A percentile compares a stretch with the other conserved stretches of the same genome.
These are phyloP conservation scores for Drosophila sulfurigaster DNA, from an alignment of 1,140 invertebrate species.

Conservation along the genomic window DNA sequence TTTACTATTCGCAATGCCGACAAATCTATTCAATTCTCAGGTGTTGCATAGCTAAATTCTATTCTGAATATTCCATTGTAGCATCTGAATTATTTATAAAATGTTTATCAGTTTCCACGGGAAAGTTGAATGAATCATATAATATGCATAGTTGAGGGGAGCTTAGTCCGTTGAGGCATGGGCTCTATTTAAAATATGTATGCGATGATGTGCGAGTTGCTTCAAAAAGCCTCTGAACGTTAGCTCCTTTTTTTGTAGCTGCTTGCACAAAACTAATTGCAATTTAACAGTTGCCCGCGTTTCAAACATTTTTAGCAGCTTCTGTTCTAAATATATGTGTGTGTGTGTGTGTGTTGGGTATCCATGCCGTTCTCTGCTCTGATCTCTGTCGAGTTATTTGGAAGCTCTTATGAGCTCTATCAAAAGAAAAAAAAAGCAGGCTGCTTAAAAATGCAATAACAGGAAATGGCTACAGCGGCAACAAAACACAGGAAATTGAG, in stretches of 20 bases:
- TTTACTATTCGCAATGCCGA: too few relatives aligned
- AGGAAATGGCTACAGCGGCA: constrained; percentile 55
- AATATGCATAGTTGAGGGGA: constrained; percentile 9
- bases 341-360: background rate
- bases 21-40: background rate
- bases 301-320: constrained; percentile 24
- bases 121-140: constrained; percentile 3
- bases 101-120: background rate
- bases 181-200: constrained; percentile 5
- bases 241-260: background rate
- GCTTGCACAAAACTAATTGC: constrained; percentile 39
- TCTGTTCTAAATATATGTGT: constrained; percentile 3
- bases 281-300: constrained; percentile 44
- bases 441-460: constrained; percentile 61
- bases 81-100: background rate
- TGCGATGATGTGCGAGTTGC: constrained; percentile 3
- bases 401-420: constrained; percentile 44
- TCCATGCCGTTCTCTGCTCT: background rate
- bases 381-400: constrained; percentile 25
- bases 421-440: constrained; percentile 36
- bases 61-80: background rate
- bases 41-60: background rate
- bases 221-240: constrained; percentile 10
- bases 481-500: constrained; percentile 59
- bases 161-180: constrained; percentile 1